phyloP scores from a whole-genome alignment of 1,140 invertebrate species.

The Eulimnadia texana region DNA sequence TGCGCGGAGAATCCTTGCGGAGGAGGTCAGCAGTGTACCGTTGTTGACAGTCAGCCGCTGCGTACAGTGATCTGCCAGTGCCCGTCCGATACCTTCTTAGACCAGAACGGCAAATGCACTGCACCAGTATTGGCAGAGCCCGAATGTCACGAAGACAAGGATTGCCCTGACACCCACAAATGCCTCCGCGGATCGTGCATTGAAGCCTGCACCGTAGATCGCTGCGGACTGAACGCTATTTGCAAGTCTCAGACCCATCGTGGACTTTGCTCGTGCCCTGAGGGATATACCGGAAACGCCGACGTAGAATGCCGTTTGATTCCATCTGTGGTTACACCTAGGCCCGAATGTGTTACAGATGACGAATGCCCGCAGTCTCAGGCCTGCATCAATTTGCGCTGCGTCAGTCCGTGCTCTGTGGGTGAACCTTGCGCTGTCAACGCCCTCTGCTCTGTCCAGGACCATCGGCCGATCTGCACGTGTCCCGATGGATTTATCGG shows the following conservation, averaged over 20 bases:
- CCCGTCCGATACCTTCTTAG: slow-evolving; percentile 50
- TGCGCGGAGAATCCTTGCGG: slow-evolving; percentile 50
- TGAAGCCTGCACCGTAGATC: slow-evolving; percentile 56
- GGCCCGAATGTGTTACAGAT: slow-evolving; percentile 45
- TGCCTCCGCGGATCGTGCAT: slow-evolving; percentile 72
- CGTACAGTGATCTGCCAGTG: slow-evolving; percentile 67
- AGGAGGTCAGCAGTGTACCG: slow-evolving; percentile 52
- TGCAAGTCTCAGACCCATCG: slow-evolving; percentile 59
- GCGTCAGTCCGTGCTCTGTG: slow-evolving; percentile 55
- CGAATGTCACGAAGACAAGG: slow-evolving; percentile 56
- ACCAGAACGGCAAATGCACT: slow-evolving; percentile 44
- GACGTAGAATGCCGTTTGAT: slow-evolving; percentile 53
- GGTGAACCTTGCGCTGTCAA: slow-evolving; percentile 57
- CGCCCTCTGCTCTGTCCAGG: slow-evolving; percentile 60
- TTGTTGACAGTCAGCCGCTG: slow-evolving; percentile 43
- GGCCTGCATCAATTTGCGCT: slow-evolving; percentile 55
- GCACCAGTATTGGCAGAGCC: slow-evolving; percentile 33
- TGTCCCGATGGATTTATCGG: slow-evolving; percentile 54
- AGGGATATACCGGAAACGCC: slow-evolving; percentile 64
- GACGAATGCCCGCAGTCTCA: slow-evolving; percentile 56
- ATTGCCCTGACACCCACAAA: slow-evolving; percentile 50
- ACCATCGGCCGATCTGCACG: slow-evolving; percentile 59
- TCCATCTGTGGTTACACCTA: not conserved
- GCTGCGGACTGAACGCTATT: slow-evolving; percentile 69
- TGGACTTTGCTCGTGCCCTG: slow-evolving; percentile 58